Base-by-base conservation (phyloP, 2,113 vertebrate species). In the Notarius lentiginosus region DNA sequence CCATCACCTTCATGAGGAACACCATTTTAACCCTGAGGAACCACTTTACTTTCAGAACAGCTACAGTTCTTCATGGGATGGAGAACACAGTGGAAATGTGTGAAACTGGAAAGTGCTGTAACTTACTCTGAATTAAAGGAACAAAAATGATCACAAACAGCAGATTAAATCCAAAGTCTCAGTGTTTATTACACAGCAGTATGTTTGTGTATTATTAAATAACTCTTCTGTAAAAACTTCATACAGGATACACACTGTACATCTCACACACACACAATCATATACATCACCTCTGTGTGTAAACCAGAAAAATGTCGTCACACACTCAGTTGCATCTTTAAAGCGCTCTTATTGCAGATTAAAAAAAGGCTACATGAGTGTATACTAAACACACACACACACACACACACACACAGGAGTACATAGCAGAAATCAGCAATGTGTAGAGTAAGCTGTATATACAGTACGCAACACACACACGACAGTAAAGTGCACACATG, bases 401-500 rank as follows among this genome's bases (percentile, higher is more conserved):
- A 49, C 72, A 24, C 47, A 51, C 73, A 51, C 47, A n/a, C 76
- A 79, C 77, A 79, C 77, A 79, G 53, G 53, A 30, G 22, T 2
- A 77, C 7, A 24, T n/a, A 79, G 15, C 76, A 79, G 75, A 77
- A 79, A 79, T 1, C 53, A 79, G 76, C 77, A 58, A 27, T 79
- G 77, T 58, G n/a, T 79, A 80, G 53, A 58, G 27, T 60, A 80
- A 4, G 8, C 1, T 41, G 7, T 60, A 34, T 5, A 60, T 60
- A 80, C 27, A 60, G 9, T 1, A 7, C 53, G 18, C 53, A 56
- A 56, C 76, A 79, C 9, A 56, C 76, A 55, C 51, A 77, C 12
- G 15, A 77, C 75, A 77, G 24, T 77, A 77, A 77, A 77, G 75
- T 77, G 75, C 75, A 77, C 75, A 77, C 75, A 77, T 77, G 75